Evolutionary conservation across 2,113 vertebrate genomes (phyloP).

Genomic region (Emberiza fucata): DNA sequence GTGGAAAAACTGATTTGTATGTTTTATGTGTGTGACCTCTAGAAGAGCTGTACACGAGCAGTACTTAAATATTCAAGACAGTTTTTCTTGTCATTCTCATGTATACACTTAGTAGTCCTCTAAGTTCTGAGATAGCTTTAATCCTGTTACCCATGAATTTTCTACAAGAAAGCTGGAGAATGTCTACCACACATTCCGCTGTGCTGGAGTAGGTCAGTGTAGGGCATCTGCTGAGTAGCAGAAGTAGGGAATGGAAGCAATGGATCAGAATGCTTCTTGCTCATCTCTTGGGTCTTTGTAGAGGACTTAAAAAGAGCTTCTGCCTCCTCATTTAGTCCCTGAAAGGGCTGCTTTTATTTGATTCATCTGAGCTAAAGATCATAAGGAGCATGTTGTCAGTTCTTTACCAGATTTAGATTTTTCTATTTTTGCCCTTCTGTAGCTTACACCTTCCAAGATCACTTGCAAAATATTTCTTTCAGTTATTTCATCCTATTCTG

Average conservation of each 20-base stretch:
- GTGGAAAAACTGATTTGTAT: not conserved
- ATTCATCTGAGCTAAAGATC: not conserved
- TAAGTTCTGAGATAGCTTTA: not conserved
- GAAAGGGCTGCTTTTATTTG: not conserved
- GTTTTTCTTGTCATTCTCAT: not conserved
- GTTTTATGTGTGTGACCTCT: not conserved
- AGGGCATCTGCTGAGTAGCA: not conserved
- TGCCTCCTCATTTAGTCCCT: not conserved
- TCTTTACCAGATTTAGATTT: not conserved
- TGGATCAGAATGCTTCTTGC: not conserved
- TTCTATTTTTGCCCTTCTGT: not conserved
- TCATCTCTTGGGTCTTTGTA: not conserved
- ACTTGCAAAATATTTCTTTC: not conserved
- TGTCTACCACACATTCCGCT: fast-evolving
- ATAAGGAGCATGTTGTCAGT: not conserved
- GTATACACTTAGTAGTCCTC: not conserved
- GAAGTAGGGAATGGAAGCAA: not conserved
- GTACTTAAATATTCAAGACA: not conserved
- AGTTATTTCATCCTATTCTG: not conserved
- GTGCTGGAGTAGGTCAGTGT: not conserved
- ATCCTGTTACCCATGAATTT: not conserved
- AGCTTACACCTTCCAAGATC: not conserved
- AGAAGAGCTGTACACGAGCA: not conserved
- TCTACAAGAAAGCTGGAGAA: not conserved
- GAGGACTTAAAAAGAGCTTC: not conserved